Base-by-base conservation (phyloP, 2,113 vertebrate species). In the Scartelaos histophorus region DNA sequence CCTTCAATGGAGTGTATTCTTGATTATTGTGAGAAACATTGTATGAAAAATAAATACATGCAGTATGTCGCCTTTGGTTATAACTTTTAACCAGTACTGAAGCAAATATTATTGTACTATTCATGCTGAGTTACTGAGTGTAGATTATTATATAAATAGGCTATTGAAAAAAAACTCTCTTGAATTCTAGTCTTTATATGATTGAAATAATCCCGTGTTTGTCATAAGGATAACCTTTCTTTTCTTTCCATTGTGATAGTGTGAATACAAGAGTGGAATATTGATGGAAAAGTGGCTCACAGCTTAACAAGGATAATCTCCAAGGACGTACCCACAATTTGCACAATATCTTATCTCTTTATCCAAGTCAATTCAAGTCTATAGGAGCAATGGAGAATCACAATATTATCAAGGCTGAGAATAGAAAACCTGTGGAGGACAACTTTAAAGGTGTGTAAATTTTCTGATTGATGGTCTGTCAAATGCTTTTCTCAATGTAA, bases 231-330 rank as follows among this genome's bases (percentile, higher is more conserved):
- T 86, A 82, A 83, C 62, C 76, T 67, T 38, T 77, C 74, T 83
- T 83, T 82, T 60, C 80, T 83, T 82, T 60, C 80, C 57, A 70
- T 71, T 82, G 80, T 75, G 45, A 69, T 57, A 72, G n/a, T 73
- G 47, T 60, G 67, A 84, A 74, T 70, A 68, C 64, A 69, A 67
- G 75, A 53, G 17, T 38, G 13, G 56, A 76, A 75, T 74, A 67
- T 65, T 75, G 69, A 79, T 67, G 71, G 73, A 47, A 84, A 85
- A 81, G 77, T 24, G 70, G 74, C 47, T 73, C 69, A 80, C 80
- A 87, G 82, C 84, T 88, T 89, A 85, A 78, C 71, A 76, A 67
- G 74, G 71, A 84, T 84, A 87, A 91, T 90, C 85, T 86, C 69
- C 66, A 80, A 70, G 75, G 72, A 70, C 78, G 86, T 83, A 85